Percentiles rank a stretch among this genome's conserved stretches.
phyloP scores from a whole-genome alignment of 2,797 vertebrate species.

The Pseudotriccus pelzelni region DNA sequence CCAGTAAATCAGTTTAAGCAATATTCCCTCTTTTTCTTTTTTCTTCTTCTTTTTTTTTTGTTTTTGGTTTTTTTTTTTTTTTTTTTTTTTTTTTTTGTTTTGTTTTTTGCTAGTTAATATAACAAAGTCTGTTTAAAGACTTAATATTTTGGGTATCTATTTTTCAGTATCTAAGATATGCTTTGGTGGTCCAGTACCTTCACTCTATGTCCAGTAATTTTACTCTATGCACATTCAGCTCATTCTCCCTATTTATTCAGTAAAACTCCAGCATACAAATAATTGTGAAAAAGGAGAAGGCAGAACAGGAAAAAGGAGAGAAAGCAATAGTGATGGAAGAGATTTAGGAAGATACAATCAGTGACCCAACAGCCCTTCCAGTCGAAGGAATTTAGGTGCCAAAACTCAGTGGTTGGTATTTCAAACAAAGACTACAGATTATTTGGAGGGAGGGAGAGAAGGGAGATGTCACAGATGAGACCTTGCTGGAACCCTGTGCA shows the following conservation, averaged over 20 bases:
- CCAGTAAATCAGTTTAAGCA: conserved; percentile 56
- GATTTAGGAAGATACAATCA: background rate
- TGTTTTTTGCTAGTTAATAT: background rate
- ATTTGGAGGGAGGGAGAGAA: background rate
- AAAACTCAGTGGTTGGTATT: background rate
- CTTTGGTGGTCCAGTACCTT: conserved; percentile 41
- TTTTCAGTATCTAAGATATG: conserved; percentile 31
- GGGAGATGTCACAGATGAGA: background rate
- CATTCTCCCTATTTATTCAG: conserved; percentile 31
- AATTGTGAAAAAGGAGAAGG: background rate
- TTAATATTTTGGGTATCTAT: background rate
- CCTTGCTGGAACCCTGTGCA: background rate
- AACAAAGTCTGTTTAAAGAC: conserved; percentile 35
- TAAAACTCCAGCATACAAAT: conserved; percentile 22
- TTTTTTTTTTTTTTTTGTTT: background rate
- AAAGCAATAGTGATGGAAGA: background rate
- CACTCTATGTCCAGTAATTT: no score
- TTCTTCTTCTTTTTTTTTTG: background rate
- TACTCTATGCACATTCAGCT: background rate
- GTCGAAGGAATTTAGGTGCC: background rate
- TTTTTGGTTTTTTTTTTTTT: background rate
- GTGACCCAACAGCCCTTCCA: conserved; percentile 6
- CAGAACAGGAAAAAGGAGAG: background rate
- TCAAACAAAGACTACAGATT: background rate
- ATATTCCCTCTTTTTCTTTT: background rate